phyloP scores from a whole-genome alignment of 2,888 invertebrate genomes.

The Pterostichus niger region DNA sequence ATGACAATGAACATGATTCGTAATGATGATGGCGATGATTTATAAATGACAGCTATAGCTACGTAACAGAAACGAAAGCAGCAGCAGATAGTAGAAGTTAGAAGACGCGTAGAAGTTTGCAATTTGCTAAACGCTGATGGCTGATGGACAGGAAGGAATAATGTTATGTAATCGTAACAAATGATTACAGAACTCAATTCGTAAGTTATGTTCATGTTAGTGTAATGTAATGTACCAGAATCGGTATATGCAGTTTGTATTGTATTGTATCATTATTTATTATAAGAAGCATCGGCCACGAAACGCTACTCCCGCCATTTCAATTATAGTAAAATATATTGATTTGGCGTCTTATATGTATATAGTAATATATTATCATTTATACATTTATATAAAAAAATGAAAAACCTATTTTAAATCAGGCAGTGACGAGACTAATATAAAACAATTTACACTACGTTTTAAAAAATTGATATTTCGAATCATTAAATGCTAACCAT shows the following conservation, averaged over 20 bases:
- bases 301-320: constrained; percentile 60
- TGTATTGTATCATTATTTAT: constrained; percentile 38
- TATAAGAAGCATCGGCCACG: constrained; percentile 62
- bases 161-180: background rate
- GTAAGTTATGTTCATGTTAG: constrained; percentile 2
- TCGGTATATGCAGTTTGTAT: constrained; percentile 4
- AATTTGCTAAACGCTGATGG: constrained; percentile 15
- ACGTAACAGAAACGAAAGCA: constrained; percentile 41
- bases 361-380: constrained; percentile 34
- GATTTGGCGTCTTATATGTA: constrained; percentile 60
- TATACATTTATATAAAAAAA: constrained; percentile 60
- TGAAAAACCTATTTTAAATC: constrained; percentile 55
- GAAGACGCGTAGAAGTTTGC: constrained; percentile 31
- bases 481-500: constrained; percentile 33
- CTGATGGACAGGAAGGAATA: background rate
- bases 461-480: constrained; percentile 28
- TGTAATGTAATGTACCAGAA: background rate
- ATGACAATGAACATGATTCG: constrained; percentile 55
- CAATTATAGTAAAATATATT: constrained; percentile 64
- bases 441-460: constrained; percentile 52
- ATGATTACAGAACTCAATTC: background rate
- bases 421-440: constrained; percentile 65
- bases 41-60: constrained; percentile 29
- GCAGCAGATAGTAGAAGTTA: constrained; percentile 28
- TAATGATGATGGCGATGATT: constrained; percentile 35